Percentiles rank a stretch among this genome's conserved stretches.
These are phyloP conservation scores for Helogale parvula DNA, from an alignment of 2,113 vertebrate genomes.

Conservation along the genomic window DNA sequence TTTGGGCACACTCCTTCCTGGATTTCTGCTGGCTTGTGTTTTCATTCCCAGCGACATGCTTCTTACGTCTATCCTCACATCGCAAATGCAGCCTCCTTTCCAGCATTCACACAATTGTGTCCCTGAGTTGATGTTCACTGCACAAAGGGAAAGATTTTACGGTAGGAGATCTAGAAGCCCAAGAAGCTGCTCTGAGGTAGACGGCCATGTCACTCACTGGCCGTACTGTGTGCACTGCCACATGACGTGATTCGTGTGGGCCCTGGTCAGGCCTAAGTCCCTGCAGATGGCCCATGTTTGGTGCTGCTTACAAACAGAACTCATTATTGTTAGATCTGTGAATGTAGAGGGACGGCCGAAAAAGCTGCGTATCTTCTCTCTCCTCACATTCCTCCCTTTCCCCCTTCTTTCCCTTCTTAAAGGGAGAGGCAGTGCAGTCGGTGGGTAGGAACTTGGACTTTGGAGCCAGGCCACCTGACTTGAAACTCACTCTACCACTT, in stretches of 20 bases:
- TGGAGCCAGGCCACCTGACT: neutral
- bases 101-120: neutral
- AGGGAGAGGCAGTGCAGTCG: neutral
- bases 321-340: neutral
- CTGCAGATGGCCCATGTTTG: neutral
- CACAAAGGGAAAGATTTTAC: neutral
- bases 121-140: neutral
- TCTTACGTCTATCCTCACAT: neutral
- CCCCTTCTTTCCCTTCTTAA: neutral
- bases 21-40: conserved; percentile 30
- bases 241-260: neutral
- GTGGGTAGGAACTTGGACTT: conserved; percentile 21
- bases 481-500: conserved; percentile 13
- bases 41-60: neutral
- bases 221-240: too few species aligned
- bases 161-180: neutral
- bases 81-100: neutral
- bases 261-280: neutral
- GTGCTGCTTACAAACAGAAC: neutral
- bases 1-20: neutral
- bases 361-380: neutral
- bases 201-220: fast-evolving
- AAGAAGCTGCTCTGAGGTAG: neutral
- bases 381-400: neutral
- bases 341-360: neutral